Conservation (phyloP, 2,113 vertebrate genomes). For the Lipotes vexillifer region DNA sequence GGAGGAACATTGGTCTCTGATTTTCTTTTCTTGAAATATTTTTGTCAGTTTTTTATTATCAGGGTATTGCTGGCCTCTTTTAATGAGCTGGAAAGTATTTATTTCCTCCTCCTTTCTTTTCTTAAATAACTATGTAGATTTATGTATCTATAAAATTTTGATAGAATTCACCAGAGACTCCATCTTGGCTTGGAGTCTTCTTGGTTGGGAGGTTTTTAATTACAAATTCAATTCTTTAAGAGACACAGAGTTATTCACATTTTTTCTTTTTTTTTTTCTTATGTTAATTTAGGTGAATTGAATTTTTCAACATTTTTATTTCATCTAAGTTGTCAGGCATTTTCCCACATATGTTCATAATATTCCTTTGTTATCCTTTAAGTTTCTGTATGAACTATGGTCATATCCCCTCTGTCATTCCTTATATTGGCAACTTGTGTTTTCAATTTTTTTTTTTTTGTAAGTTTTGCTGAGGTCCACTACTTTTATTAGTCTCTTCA, state of each 20-base stretch:
- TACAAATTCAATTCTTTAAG: not conserved
- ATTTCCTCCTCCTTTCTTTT: not conserved
- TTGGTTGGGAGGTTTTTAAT: not conserved
- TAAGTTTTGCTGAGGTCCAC: not conserved
- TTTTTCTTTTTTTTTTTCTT: not conserved
- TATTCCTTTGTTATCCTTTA: not conserved
- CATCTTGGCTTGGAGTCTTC: not conserved
- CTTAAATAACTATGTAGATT: constrained; percentile 6
- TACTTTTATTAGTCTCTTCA: not conserved
- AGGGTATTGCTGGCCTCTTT: not conserved
- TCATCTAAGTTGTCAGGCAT: not conserved
- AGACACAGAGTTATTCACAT: not conserved
- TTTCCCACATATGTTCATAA: not conserved
- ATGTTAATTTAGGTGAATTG: not conserved
- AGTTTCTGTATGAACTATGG: not conserved
- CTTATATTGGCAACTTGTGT: not conserved
- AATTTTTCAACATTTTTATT: not conserved
- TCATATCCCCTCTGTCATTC: not conserved
- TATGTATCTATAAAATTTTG: not conserved
- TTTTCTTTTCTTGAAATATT: not conserved
- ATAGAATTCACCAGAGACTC: not conserved
- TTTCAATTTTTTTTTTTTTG: not conserved
- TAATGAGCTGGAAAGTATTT: not conserved
- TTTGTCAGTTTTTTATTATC: not conserved
- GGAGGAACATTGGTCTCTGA: not conserved